These are phyloP conservation scores for Pterois miles DNA, from an alignment of 2,797 vertebrate species.

Conservation along the genomic window DNA sequence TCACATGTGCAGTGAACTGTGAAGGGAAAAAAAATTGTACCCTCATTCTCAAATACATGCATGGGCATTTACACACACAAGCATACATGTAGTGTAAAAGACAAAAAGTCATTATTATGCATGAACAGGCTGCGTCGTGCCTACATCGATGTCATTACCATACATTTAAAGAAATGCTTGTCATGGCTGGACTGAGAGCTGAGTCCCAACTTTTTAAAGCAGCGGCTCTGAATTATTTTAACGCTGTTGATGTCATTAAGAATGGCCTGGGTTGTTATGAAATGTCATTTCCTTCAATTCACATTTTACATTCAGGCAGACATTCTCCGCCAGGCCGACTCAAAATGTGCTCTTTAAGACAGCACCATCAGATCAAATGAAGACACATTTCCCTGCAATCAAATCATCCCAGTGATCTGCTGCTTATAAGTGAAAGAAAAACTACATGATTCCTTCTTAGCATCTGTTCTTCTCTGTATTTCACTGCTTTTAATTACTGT, in stretches of 20 bases:
- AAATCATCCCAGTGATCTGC: constrained; percentile 1
- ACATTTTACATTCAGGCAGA: constrained; percentile 23
- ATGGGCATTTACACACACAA: constrained; percentile 52
- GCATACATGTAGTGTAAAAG: constrained; percentile 29
- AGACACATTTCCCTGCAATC: constrained; percentile 6
- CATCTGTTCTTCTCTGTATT: constrained; percentile 8
- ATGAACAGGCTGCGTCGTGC: constrained; percentile 22
- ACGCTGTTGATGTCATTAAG: background rate
- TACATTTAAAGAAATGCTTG: constrained; percentile 48
- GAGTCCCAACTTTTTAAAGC: constrained; percentile 18
- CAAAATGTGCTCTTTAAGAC: constrained; percentile 21
- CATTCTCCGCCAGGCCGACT: background rate
- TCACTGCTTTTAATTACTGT: background rate
- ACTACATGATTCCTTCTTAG: background rate
- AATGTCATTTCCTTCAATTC: constrained; percentile 13
- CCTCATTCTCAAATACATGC: constrained; percentile 55
- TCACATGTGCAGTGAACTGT: constrained; percentile 76
- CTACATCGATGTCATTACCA: constrained; percentile 37
- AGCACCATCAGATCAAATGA: constrained; percentile 13
- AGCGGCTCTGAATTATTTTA: constrained; percentile 13
- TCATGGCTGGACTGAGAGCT: constrained; percentile 17
- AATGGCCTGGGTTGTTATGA: background rate
- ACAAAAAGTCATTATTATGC: constrained; percentile 53
- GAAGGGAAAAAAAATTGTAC: constrained; percentile 67
- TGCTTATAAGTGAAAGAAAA: background rate